These are phyloP conservation scores for Haliaeetus leucogaster DNA, from an alignment of 2,113 vertebrate genomes.

Conservation along the genomic window DNA sequence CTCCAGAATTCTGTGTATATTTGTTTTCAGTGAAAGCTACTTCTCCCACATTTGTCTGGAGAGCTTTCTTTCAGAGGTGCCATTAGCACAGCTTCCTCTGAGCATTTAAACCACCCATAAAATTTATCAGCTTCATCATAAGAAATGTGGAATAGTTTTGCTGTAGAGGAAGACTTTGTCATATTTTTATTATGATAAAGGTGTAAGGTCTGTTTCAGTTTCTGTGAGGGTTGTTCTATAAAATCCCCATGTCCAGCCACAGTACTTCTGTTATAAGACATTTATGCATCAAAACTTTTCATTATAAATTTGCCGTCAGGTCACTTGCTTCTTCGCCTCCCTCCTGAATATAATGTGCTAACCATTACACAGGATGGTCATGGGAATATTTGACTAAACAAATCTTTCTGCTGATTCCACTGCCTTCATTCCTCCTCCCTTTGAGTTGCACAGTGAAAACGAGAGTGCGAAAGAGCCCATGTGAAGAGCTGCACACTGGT, in stretches of 20 bases:
- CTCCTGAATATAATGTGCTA: background rate
- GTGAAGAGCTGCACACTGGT: background rate
- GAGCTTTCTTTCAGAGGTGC: background rate
- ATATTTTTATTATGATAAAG: background rate
- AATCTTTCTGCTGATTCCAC: background rate
- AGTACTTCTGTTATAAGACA: background rate
- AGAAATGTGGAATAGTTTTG: background rate
- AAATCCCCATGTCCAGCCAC: background rate
- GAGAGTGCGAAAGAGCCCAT: background rate
- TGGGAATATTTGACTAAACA: background rate
- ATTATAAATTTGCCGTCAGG: background rate
- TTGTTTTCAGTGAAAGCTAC: background rate
- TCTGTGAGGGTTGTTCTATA: background rate
- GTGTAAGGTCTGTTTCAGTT: background rate
- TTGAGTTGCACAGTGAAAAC: background rate
- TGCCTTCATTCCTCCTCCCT: background rate
- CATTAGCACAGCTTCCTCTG: background rate
- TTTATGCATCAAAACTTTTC: background rate
- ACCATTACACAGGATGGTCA: background rate
- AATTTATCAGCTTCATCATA: background rate
- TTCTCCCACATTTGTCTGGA: background rate
- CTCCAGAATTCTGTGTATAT: background rate
- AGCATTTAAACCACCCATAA: background rate
- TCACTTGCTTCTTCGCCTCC: background rate
- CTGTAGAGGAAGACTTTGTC: background rate